A percentile compares a stretch with the other conserved stretches of the same genome.
Conservation (phyloP, 2,888 invertebrate species). For the Drosophila koepferae region DNA sequence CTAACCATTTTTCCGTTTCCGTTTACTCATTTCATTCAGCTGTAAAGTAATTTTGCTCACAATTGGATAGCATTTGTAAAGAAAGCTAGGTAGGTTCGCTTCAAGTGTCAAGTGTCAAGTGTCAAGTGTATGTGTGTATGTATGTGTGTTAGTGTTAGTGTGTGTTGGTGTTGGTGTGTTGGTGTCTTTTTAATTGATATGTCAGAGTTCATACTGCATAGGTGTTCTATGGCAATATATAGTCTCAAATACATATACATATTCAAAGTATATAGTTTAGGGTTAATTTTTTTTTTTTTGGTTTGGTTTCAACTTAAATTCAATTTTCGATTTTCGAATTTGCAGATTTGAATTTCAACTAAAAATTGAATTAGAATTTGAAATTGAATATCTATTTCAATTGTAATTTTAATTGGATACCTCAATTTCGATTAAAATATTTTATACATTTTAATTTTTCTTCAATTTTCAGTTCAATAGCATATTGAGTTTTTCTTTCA, state of each 20-base stretch:
- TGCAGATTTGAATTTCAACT: background rate
- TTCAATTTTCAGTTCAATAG: too few species aligned
- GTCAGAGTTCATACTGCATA: slow-evolving; percentile 75
- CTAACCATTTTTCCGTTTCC: slow-evolving; percentile 12
- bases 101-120: slow-evolving; percentile 63
- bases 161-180: slow-evolving; percentile 25
- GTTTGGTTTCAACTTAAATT: slow-evolving; percentile 32
- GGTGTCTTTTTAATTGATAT: slow-evolving; percentile 76
- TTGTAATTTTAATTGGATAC: background rate
- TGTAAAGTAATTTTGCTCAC: slow-evolving; percentile 76
- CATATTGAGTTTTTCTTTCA: background rate
- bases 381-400: background rate
- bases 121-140: slow-evolving; percentile 12
- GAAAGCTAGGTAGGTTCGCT: slow-evolving; percentile 81
- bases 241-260: slow-evolving; percentile 80
- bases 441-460: too few species aligned
- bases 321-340: slow-evolving; percentile 18
- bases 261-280: slow-evolving; percentile 68
- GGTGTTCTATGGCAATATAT: slow-evolving; percentile 63
- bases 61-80: slow-evolving; percentile 70
- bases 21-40: slow-evolving; percentile 28
- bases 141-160: slow-evolving; percentile 18
- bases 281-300: slow-evolving; percentile 7
- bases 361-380: background rate
- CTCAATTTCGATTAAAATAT: background rate